Percentiles rank a stretch among this genome's conserved stretches.
phyloP scores from a whole-genome alignment of 2,797 vertebrate genomes.

The Lacerta agilis region DNA sequence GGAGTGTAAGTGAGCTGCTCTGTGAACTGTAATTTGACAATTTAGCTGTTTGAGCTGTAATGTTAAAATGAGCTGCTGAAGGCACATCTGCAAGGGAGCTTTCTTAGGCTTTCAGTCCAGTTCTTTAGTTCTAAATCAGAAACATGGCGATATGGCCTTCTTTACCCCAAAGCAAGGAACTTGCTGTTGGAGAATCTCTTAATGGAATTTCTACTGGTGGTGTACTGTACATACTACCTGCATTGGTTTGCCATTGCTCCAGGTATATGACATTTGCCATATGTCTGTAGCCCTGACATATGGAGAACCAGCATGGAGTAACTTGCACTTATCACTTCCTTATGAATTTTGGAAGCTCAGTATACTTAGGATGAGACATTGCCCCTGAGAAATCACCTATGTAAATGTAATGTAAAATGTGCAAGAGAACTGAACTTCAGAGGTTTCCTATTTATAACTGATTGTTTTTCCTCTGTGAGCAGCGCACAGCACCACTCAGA shows the following conservation, averaged over 20 bases:
- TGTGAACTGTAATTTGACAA: background rate
- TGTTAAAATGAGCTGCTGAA: background rate
- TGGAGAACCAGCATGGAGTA: background rate
- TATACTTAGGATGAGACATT: background rate
- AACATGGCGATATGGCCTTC: background rate
- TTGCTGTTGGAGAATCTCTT: background rate
- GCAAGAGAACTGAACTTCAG: background rate
- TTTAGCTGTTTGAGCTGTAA: background rate
- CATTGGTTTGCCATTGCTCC: too few species aligned
- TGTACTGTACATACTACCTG: background rate
- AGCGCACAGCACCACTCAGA: constrained; percentile 85
- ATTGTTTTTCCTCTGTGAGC: constrained; percentile 61
- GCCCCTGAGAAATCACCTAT: too few species aligned
- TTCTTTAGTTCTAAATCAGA: background rate
- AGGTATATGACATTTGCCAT: too few species aligned
- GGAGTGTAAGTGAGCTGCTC: background rate
- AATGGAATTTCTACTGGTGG: too few species aligned
- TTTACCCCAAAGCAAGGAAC: background rate
- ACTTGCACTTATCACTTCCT: rapidly evolving
- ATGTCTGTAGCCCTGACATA: background rate
- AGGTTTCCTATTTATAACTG: constrained; percentile 4
- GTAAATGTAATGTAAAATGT: background rate
- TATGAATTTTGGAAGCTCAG: background rate
- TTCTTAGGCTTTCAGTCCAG: background rate
- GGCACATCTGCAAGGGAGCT: background rate